Base-by-base conservation (phyloP, 2,888 invertebrate genomes). In the Punctoribates punctum region DNA sequence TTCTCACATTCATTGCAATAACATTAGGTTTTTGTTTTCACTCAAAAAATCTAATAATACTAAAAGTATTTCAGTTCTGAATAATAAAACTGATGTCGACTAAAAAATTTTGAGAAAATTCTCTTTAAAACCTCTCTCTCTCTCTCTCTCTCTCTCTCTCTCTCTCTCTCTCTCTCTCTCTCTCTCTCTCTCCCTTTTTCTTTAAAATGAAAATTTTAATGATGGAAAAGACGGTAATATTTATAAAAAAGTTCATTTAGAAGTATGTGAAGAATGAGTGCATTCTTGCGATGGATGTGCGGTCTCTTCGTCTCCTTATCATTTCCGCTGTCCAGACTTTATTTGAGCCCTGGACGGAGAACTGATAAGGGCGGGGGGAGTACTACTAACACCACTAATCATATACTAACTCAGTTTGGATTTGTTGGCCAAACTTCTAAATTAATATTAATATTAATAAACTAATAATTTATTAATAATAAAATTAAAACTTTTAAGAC, bases 341-440 rank as follows among this genome's bases (percentile, higher is more conserved):
- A 87, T 84, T 83, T 89, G 73, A 78, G 76, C 85, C 93, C 94
- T 94, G 94, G 94, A 94, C 94, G 94, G 94, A 94, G 94, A 94
- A 93, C 93, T 94, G 93, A 94, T 94, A 94, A 94, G 93, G 93
- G 93, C 93, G 88, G 89, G 90, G 89, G 89, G 87, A 87, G 87
- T 77, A 73, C 73, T 73, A 73, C 34, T 73, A 51, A 57, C 73
- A 73, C 51, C 73, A 70, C 70, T 70, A 70, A 65, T 65, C n/a
- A 65, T 29, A 34, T 65, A 65, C 65, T 65, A 65, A 65, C 34
- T n/a, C n/a, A n/a, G n/a, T n/a, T n/a, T n/a, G n/a, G n/a, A n/a
- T n/a, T n/a, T n/a, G n/a, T n/a, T n/a, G n/a, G n/a, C n/a, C n/a
- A n/a, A n/a, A n/a, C n/a, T n/a, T n/a, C n/a, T n/a, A n/a, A n/a